Base-by-base conservation (phyloP, 2,888 invertebrate genomes). In the Hermaeophaga mercurialis region DNA sequence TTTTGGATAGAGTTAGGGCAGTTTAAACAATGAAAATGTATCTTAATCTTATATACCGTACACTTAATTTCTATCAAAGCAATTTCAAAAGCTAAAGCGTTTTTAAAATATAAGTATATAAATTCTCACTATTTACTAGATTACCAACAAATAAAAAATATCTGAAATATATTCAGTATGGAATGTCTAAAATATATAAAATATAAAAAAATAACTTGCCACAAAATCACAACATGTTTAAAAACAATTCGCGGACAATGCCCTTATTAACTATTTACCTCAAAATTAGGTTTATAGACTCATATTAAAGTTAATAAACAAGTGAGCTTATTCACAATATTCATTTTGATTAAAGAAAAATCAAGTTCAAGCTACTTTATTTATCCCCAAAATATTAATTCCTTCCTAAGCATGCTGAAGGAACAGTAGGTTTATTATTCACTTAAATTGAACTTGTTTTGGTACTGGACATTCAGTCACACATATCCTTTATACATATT, bases 111-210 rank as follows among this genome's bases (percentile, higher is more conserved):
- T 15, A 33, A 28, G 33, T 45, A 34, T 46, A 38, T 36, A 24
- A 33, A 24, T 14, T 48, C 33, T 34, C 33, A 34, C 33, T 34
- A 47, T 54, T 28, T 38, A 46, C 14, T 36, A 38, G 46, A 19
- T 39, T 46, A 14, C 12, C 15, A 14, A 19, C 9, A 31, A 39
- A 9, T 38, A 28, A 19, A 28, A 49, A 22, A 4, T 18, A 36
- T 12, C 18, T 36, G 11, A 9, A 14, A 26, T 9, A 26, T 26
- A 26, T 26, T n/a, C 17, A 11, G 36, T 19, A 34, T 19, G 49
- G 49, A 50, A 50, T 50, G 49, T 50, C 28, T 31, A 50, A 50
- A 38, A 28, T 19, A 31, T 50, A 50, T 50, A 50, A 26, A 41
- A 39, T 33, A 46, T 46, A 34, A 46, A 47, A 54, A n/a, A n/a